Conservation (phyloP, 2,797 vertebrate genomes). For the Melanogrammus aeglefinus region DNA sequence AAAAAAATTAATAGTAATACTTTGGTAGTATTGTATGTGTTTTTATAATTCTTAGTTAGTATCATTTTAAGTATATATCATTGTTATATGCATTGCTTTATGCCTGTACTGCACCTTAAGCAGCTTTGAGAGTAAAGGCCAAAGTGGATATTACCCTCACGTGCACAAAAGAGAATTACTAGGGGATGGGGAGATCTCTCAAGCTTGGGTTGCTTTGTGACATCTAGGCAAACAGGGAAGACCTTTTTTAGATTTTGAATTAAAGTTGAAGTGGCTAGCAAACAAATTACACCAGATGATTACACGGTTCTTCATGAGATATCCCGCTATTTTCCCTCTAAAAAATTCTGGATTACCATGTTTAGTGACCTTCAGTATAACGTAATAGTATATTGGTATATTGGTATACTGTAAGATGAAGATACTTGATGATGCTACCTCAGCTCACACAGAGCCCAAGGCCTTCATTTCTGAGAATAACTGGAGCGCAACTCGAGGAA, state of each 20-base stretch:
- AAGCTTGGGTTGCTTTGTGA: neutral
- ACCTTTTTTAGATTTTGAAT: neutral
- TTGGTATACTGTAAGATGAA: slow-evolving; percentile 4
- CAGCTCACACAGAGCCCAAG: slow-evolving; percentile 55
- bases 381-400: slow-evolving; percentile 1
- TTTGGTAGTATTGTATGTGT: too few relatives aligned
- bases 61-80: neutral
- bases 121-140: neutral
- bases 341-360: slow-evolving; percentile 37
- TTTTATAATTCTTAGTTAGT: too few relatives aligned
- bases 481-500: slow-evolving; percentile 20
- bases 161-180: neutral
- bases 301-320: slow-evolving; percentile 42
- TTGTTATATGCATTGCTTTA: too few relatives aligned
- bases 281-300: slow-evolving; percentile 12
- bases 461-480: slow-evolving; percentile 48
- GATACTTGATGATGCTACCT: slow-evolving; percentile 59
- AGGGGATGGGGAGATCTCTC: too few relatives aligned
- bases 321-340: slow-evolving; percentile 37
- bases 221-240: neutral
- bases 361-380: slow-evolving; percentile 24
- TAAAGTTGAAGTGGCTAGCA: neutral
- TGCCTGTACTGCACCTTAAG: too few relatives aligned
- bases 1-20: neutral
- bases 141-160: neutral